Conservation (phyloP, 2,113 vertebrate species). For the Symphodus melops region DNA sequence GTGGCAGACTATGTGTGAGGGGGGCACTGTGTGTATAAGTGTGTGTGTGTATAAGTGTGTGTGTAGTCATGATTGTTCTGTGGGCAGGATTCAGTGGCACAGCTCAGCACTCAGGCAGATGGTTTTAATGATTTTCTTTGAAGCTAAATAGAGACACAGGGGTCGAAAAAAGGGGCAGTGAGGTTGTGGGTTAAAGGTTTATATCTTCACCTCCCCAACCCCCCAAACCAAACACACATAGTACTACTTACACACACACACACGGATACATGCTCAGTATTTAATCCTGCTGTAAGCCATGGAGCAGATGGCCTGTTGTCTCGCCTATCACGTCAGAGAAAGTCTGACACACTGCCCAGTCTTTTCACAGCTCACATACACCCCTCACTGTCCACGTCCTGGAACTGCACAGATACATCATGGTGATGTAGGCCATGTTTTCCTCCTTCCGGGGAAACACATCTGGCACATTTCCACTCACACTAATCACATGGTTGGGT, state of each 20-base stretch:
- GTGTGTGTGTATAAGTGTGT: conserved; percentile 14
- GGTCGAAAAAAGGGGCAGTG: conserved; percentile 52
- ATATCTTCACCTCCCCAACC: conserved; percentile 57
- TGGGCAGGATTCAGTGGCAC: conserved; percentile 54
- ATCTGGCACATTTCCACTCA: conserved; percentile 62
- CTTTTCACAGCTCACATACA: conserved; percentile 63
- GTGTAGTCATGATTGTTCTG: conserved; percentile 39
- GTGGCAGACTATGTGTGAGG: background rate
- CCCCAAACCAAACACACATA: conserved; percentile 38
- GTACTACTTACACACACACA: conserved; percentile 2
- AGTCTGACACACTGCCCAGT: conserved; percentile 50
- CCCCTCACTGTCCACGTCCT: conserved; percentile 66
- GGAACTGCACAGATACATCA: conserved; percentile 63
- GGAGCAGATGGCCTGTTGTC: conserved; percentile 79
- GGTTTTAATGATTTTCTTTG: conserved; percentile 78
- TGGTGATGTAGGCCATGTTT: conserved; percentile 36
- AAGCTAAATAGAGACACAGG: conserved; percentile 51
- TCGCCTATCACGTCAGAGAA: conserved; percentile 72
- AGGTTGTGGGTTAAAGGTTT: conserved; percentile 75
- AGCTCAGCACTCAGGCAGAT: conserved; percentile 70
- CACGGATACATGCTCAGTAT: conserved; percentile 41
- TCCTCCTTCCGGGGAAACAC: conserved; percentile 53
- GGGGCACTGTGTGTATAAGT: conserved; percentile 18
- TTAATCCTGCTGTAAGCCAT: conserved; percentile 77
- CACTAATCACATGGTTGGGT: conserved; percentile 62